A percentile compares a stretch with the other conserved stretches of the same genome.
Conservation (phyloP, 2,888 invertebrate genomes). For the Eugnorisma glareosa region DNA sequence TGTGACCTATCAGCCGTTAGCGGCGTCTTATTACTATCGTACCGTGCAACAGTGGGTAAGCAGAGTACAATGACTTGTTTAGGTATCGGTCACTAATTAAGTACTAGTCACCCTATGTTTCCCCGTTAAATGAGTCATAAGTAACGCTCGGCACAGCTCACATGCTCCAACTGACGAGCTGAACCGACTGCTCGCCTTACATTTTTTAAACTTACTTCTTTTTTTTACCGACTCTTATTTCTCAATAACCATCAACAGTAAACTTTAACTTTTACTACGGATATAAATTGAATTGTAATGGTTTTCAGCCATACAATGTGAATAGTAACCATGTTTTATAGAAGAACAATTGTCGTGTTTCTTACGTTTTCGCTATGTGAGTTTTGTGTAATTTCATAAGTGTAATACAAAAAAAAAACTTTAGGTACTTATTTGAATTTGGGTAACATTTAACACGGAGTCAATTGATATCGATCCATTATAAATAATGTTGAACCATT, state of each 20-base stretch:
- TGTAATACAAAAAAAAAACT: no score
- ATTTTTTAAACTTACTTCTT: background rate
- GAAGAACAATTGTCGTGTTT: constrained; percentile 32
- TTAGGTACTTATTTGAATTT: background rate
- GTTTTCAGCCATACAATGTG: constrained; percentile 11
- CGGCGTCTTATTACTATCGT: no score
- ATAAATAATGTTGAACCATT: background rate
- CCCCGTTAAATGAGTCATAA: constrained; percentile 22
- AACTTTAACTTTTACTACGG: constrained; percentile 34
- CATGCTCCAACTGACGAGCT: background rate
- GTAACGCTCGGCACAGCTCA: background rate
- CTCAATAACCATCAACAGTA: constrained; percentile 33
- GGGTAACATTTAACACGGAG: background rate
- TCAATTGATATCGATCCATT: background rate
- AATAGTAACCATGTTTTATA: constrained; percentile 39
- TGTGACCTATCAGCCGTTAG: no score
- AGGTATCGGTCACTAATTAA: no score
- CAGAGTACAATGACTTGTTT: no score
- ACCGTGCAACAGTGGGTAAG: no score
- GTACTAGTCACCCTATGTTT: no score
- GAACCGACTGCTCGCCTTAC: background rate
- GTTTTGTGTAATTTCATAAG: constrained; percentile 16
- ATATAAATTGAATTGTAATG: constrained; percentile 45
- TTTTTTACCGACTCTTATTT: constrained; percentile 18
- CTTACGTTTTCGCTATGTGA: constrained; percentile 38